Evolutionary conservation across 2,888 invertebrate genomes (phyloP), one percentile per base, ranked within the genome.

Genomic region (Carcina quercana): DNA sequence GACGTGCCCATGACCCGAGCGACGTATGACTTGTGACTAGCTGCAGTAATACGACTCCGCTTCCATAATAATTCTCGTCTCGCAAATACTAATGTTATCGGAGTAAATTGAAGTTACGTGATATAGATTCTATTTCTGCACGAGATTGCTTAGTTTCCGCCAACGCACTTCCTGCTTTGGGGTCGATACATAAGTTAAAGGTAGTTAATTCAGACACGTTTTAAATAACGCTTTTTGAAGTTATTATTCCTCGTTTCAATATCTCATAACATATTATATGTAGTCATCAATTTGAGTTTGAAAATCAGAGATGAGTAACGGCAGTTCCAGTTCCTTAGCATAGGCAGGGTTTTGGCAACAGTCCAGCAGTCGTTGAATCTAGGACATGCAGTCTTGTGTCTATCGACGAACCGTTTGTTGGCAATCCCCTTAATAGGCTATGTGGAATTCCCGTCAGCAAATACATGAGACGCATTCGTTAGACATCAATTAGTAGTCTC

Each of bases 1-100:
- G 69, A 74, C 74, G 74, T 73, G 79, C 74, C 74, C 72, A 60
- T 72, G 78, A 74, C 72, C 75, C 53, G 63, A 37, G 58, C 65
- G 25, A 12, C 30, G 25, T 13, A 22, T 30, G 30, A 11, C 17
- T 17, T 11, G 6, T 6, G 25, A 15, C 12, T 6, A 26, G 22
- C 25, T 11, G 6, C 15, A 30, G 34, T 30, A 30, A 34, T 34
- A 30, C 20, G 34, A 34, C 15, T 13, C 34, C 15, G 34, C 20
- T 33, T 5, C 32, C 32, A 27, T n/a, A 20, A 12, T 27, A 27
- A 26, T 27, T 13, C 12, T 17, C 17, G n/a, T n/a, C 32, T 32
- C 26, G 10, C 27, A 27, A 15, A 8, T 27, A 21, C 15, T 27
- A 19, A 15, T 11, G 15, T 3, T 25, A 35, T 14, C 13, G 24